Evolutionary conservation across 2,888 invertebrate genomes (phyloP).

Genomic region (Thereva nobilitata): DNA sequence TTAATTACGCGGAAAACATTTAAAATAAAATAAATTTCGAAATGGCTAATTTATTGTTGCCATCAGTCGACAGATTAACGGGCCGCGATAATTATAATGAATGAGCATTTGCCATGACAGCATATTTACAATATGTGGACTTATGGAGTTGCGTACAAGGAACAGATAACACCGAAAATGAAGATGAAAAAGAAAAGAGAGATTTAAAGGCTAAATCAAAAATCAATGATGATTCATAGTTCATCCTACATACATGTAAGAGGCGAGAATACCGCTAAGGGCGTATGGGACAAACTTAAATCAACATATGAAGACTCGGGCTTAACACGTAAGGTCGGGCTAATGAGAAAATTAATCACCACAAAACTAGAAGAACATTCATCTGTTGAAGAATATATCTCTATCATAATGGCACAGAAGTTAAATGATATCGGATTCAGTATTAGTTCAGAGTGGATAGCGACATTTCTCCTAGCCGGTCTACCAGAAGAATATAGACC

Average conservation of each 20-base stretch:
- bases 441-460: slow-evolving; percentile 46
- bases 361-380: slow-evolving; percentile 42
- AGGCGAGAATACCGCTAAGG: slow-evolving; percentile 43
- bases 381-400: slow-evolving; percentile 47
- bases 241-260: slow-evolving; percentile 47
- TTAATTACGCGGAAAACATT: too few relatives aligned
- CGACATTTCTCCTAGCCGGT: slow-evolving; percentile 46
- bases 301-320: slow-evolving; percentile 47
- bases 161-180: background rate
- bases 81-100: slow-evolving; percentile 34
- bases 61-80: slow-evolving; percentile 25
- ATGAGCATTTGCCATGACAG: slow-evolving; percentile 37
- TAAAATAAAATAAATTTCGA: too few relatives aligned
- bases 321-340: slow-evolving; percentile 46
- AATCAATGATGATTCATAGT: slow-evolving; percentile 39
- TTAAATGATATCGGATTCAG: slow-evolving; percentile 44
- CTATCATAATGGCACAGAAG: slow-evolving; percentile 47
- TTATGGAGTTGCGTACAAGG: slow-evolving; percentile 29
- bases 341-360: slow-evolving; percentile 44
- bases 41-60: too few relatives aligned
- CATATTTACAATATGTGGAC: slow-evolving; percentile 24
- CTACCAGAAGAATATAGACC: background rate
- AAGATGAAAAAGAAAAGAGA: slow-evolving; percentile 10
- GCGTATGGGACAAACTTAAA: slow-evolving; percentile 46
- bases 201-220: slow-evolving; percentile 29